Evolutionary conservation across 2,888 invertebrate genomes (phyloP).

Genomic region (Drosophila testacea): DNA sequence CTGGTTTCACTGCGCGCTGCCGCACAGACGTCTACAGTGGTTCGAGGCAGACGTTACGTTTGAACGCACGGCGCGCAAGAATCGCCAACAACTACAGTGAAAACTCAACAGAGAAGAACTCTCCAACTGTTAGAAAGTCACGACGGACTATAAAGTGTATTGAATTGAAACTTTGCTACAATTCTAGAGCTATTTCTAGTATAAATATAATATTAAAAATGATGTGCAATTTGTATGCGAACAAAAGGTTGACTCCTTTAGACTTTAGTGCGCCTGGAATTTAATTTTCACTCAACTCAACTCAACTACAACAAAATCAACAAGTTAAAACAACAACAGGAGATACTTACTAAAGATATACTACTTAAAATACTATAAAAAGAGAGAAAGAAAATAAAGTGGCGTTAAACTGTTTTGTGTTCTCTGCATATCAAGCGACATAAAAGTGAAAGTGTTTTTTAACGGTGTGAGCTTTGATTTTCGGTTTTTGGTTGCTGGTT

Average conservation of each 20-base stretch:
- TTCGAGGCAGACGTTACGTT: conserved; percentile 83
- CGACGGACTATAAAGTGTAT: background rate
- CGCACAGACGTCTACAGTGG: conserved; percentile 83
- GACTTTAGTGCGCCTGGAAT: conserved; percentile 60
- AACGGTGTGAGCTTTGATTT: conserved; percentile 29
- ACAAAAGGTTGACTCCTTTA: conserved; percentile 68
- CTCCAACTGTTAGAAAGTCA: conserved; percentile 10
- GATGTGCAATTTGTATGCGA: conserved; percentile 14
- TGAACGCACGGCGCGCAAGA: conserved; percentile 76
- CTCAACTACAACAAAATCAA: conserved; percentile 12
- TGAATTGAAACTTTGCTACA: conserved; percentile 6
- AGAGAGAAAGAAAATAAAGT: conserved; percentile 5
- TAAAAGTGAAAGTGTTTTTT: conserved; percentile 76
- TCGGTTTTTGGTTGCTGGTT: conserved; percentile 11
- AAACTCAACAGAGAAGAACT: conserved; percentile 37
- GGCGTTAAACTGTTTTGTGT: conserved; percentile 68
- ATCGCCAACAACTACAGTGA: conserved; percentile 41
- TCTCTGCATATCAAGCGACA: conserved; percentile 71
- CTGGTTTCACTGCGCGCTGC: conserved; percentile 82
- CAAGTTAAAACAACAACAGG: conserved; percentile 6
- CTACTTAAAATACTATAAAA: conserved; percentile 3
- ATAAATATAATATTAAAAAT: background rate
- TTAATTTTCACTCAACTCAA: conserved; percentile 28
- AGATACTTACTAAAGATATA: background rate
- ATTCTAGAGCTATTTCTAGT: background rate